Base-by-base conservation (phyloP, 2,888 invertebrate species). In the Spialia ferax region DNA sequence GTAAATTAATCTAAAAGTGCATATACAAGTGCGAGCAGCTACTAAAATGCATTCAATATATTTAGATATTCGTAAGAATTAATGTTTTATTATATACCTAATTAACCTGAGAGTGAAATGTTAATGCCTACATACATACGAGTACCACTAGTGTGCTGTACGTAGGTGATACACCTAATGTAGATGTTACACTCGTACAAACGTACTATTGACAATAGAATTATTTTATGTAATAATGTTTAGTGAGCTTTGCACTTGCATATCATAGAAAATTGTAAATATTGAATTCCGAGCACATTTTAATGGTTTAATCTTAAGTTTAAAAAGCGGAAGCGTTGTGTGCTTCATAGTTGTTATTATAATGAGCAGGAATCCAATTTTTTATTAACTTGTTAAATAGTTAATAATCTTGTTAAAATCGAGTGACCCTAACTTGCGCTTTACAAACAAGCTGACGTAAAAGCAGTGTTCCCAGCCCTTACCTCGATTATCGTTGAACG, bases 211-310 rank as follows among this genome's bases (percentile, higher is more conserved):
- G 82, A 82, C 82, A 82, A 82, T 83, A 83, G 81, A 75, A 73
- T 67, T 77, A 79, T 74, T 78, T 76, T 77, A 76, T 76, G 76
- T 81, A 84, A 88, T 81, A 84, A 84, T 87, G 85, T 89, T 91
- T 93, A 93, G 93, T 90, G 93, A 93, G 93, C 93, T 93, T 93
- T 92, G 93, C 93, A 92, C 91, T 93, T 93, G 93, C 93, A 93
- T 93, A 93, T 93, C 93, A 93, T 91, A 85, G 77, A 77, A 78
- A 84, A 81, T 78, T 93, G 92, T 91, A 92, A 89, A 92, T 92
- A 91, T 79, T 79, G 75, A 81, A 84, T 78, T 77, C 77, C 77
- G 79, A 81, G 80, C 79, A 83, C 80, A 75, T 82, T 82, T 83
- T 80, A 83, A 73, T 80, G 74, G 76, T 81, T 77, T 79, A 73